Conservation (phyloP, 2,113 vertebrate species). For the Hydropotes inermis region DNA sequence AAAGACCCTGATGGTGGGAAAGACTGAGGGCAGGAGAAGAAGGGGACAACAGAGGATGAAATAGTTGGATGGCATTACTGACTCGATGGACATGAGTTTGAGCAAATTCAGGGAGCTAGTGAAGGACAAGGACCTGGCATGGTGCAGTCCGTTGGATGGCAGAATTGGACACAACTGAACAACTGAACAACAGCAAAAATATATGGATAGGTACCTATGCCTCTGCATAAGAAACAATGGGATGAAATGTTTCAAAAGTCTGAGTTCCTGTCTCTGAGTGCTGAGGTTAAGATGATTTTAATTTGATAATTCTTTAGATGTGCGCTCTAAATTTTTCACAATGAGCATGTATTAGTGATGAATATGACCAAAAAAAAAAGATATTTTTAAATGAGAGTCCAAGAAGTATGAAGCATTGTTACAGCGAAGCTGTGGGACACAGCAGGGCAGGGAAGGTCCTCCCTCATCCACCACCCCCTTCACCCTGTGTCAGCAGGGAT, state of each 20-base stretch:
- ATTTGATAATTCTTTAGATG: neutral
- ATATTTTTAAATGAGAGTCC: neutral
- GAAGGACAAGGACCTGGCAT: neutral
- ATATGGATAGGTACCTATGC: too few species aligned
- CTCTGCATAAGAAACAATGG: neutral
- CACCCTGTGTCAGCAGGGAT: neutral
- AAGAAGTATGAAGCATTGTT: neutral
- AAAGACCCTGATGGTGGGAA: neutral
- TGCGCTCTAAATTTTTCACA: neutral
- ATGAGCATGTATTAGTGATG: neutral
- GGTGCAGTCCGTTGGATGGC: neutral
- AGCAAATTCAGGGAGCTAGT: neutral
- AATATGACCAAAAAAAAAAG: neutral
- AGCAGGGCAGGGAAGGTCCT: rapidly evolving
- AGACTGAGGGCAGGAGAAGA: neutral
- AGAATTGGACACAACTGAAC: neutral
- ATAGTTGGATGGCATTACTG: neutral
- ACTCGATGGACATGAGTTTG: neutral
- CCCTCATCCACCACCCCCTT: neutral
- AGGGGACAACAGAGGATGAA: neutral
- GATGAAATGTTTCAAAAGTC: neutral
- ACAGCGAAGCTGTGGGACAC: rapidly evolving
- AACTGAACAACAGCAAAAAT: neutral
- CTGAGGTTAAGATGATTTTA: neutral
- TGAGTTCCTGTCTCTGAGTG: neutral